Evolutionary conservation across 2,888 invertebrate genomes (phyloP).

Genomic region (Carcina quercana): DNA sequence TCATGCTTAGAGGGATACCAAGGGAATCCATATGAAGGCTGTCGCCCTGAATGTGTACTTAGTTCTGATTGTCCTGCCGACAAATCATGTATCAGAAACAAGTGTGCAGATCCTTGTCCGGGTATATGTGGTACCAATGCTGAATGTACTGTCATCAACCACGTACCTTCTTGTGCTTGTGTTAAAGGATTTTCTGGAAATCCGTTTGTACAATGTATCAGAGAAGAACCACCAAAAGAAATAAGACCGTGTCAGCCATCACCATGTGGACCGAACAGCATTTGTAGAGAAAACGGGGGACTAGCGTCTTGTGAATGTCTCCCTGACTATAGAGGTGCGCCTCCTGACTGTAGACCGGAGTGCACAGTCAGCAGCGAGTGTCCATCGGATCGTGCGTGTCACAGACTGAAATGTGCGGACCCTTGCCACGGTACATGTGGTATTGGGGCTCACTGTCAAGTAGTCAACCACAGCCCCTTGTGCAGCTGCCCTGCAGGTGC

Average conservation of each 20-base stretch:
- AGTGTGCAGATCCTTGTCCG: constrained; percentile 90
- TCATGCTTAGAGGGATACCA: constrained; percentile 86
- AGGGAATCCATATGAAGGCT: constrained; percentile 90
- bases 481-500: constrained; percentile 81
- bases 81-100: constrained; percentile 87
- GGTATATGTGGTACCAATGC: constrained; percentile 89
- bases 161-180: constrained; percentile 90
- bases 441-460: constrained; percentile 81
- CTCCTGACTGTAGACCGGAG: constrained; percentile 83
- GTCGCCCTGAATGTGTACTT: constrained; percentile 90
- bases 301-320: constrained; percentile 84
- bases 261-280: constrained; percentile 85
- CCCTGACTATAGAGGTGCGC: constrained; percentile 79
- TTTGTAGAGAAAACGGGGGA: constrained; percentile 82
- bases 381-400: constrained; percentile 81
- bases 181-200: constrained; percentile 82
- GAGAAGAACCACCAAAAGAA: constrained; percentile 38
- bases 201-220: constrained; percentile 71
- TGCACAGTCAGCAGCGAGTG: constrained; percentile 88
- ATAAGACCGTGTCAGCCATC: constrained; percentile 82
- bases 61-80: constrained; percentile 90
- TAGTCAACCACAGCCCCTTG: constrained; percentile 85
- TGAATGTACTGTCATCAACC: constrained; percentile 88
- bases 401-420: constrained; percentile 84
- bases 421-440: constrained; percentile 86